phyloP scores from a whole-genome alignment of 2,888 invertebrate species.

The Beris morrisii region DNA sequence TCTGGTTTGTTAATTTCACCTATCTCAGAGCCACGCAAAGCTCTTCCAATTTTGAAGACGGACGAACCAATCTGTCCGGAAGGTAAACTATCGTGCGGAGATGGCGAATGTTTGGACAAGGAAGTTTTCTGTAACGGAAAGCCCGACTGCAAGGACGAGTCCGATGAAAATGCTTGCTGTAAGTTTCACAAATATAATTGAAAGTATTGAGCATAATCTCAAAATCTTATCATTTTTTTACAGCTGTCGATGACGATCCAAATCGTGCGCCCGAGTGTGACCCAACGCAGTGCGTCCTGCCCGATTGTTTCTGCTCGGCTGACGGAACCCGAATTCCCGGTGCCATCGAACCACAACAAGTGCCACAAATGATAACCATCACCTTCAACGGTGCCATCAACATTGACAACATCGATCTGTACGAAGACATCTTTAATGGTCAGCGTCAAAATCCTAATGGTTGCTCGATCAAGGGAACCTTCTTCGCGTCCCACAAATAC shows the following conservation, averaged over 20 bases:
- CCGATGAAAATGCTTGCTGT: constrained; percentile 95
- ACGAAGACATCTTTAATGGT: constrained; percentile 86
- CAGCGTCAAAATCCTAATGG: constrained; percentile 85
- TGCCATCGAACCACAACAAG: constrained; percentile 77
- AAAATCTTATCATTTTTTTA: neutral
- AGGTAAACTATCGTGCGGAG: constrained; percentile 88
- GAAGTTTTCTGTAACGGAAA: constrained; percentile 92
- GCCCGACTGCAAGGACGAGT: constrained; percentile 90
- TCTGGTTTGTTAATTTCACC: neutral
- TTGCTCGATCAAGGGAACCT: constrained; percentile 85
- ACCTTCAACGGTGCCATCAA: constrained; percentile 92
- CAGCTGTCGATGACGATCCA: constrained; percentile 86
- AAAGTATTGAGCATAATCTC: neutral
- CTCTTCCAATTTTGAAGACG: constrained; percentile 85
- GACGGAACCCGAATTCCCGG: constrained; percentile 90
- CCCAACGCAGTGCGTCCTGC: constrained; percentile 81
- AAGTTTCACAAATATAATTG: constrained; percentile 58
- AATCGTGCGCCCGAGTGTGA: constrained; percentile 92
- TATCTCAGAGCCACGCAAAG: constrained; percentile 81
- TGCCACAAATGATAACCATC: constrained; percentile 91
- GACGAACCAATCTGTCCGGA: constrained; percentile 91
- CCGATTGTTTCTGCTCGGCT: constrained; percentile 91
- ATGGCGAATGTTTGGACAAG: constrained; percentile 89
- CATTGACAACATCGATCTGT: constrained; percentile 89
- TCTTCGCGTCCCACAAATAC: constrained; percentile 91